Evolutionary conservation across 2,888 invertebrate species (phyloP), one percentile per base, ranked within the genome.

Genomic region (Trachelus stipa): DNA sequence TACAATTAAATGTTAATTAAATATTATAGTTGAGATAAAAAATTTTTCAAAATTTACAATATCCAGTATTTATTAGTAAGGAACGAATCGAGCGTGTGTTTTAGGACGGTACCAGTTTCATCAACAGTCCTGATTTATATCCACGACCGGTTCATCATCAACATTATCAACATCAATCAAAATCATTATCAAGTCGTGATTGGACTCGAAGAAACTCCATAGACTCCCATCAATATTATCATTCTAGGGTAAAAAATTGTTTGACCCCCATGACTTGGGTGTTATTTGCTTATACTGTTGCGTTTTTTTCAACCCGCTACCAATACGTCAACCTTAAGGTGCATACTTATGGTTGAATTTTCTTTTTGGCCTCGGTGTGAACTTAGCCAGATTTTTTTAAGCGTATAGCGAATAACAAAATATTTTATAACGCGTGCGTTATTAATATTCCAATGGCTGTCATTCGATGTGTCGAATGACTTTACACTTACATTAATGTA

Each of bases 161-260:
- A 23, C 84, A 83, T 40, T 82, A 85, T 23, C 87, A 69, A 71
- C 33, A 77, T 12, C 80, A 82, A 74, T 75, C 84, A 69, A 73
- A 80, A 79, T 78, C 81, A 74, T 76, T 81, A 81, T 78, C 75
- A 75, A 76, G 78, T 12, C 81, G 85, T 75, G 87, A 88, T 78
- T 86, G 87, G 75, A 88, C 87, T 4, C 81, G 90, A 80, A 83
- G 89, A 82, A 90, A 89, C 81, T 91, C 90, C 34, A 81, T 89
- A 80, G 88, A 90, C 69, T 90, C 91, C 35, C 88, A 89, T 75
- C 89, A 85, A 79, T 89, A 90, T 87, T 90, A 89, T 79, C 88
- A 88, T 87, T 90, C 89, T 83, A 91, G 90, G 91, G 91, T 91
- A 91, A 89, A 88, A 79, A 74, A 79, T 80, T 80, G 79, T 56